Evolutionary conservation across 2,113 vertebrate genomes (phyloP), one percentile per base, ranked within the genome.

Genomic region (Brachyhypopomus occidentalis): DNA sequence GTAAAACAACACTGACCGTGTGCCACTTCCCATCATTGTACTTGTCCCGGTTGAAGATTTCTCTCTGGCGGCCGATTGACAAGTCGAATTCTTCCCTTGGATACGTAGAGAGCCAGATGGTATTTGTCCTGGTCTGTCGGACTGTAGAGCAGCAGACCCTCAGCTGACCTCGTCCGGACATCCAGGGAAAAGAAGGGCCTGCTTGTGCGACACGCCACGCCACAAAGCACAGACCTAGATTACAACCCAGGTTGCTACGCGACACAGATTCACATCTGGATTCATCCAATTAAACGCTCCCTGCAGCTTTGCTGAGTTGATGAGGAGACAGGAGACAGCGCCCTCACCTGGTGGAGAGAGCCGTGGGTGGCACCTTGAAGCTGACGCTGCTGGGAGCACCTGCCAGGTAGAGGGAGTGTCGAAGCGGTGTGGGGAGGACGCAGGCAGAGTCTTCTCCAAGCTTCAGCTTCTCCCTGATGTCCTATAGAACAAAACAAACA

Each of bases 1-100:
- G 9, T 38, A 27, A 27, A 45, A 16, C 27, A 1, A 41, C 8
- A 91, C 96, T 95, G 85, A 99, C 97, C 86, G 91, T 95, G 88
- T 99, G 96, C 97, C 97, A 99, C 22, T 94, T 94, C 25, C 96
- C 95, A 11, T 99, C 94, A 0, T 92, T 95, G 92, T 93, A 95
- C 87, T 94, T 96, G 79, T 92, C 90, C 86, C 89, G 92, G 88
- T 94, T 97, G 88, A 92, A 97, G 76, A 98, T 94, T 88, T 93
- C 95, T 63, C 90, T 86, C 30, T 88, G 89, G 76, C 88, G 94
- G 72, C 91, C 93, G 20, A 92, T 81, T 23, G 93, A 94, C 83
- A 98, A 93, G 45, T n/a, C 96, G 83, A 83, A 96, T 93, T 66
- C 84, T 92, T 72, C 97, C 97, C 75, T 96, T 97, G 23, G 95